phyloP scores from a whole-genome alignment of 1,140 invertebrate genomes.

The Drosophila burlai region DNA sequence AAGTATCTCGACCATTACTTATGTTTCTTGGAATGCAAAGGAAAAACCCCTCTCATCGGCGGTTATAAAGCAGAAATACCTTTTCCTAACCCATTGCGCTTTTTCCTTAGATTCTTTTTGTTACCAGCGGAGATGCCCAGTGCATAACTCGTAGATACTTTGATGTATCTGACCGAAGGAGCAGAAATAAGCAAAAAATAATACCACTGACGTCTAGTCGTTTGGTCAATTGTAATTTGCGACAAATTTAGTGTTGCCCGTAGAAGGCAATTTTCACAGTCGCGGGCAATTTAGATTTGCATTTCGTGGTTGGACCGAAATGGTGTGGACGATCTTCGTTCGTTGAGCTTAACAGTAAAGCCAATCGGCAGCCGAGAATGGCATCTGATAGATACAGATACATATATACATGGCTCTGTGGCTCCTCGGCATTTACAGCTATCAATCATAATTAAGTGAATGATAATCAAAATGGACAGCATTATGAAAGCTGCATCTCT shows the following conservation, averaged over 20 bases:
- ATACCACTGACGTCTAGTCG: not conserved
- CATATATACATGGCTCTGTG: constrained; percentile 32
- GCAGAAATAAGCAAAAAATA: no score
- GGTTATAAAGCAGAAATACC: constrained; percentile 40
- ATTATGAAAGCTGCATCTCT: constrained; percentile 64
- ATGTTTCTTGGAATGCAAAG: constrained; percentile 8
- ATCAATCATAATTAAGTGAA: constrained; percentile 84
- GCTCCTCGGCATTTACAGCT: constrained; percentile 75
- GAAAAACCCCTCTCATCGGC: constrained; percentile 4
- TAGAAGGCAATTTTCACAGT: constrained; percentile 38
- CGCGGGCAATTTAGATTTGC: constrained; percentile 34
- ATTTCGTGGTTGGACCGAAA: constrained; percentile 45
- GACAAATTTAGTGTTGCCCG: constrained; percentile 60
- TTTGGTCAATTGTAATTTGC: constrained; percentile 63
- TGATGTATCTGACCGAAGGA: constrained; percentile 25
- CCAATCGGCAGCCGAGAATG: constrained; percentile 66
- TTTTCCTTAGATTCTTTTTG: constrained; percentile 11
- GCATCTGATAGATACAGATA: constrained; percentile 61
- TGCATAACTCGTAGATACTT: constrained; percentile 29
- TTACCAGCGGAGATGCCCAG: constrained; percentile 1
- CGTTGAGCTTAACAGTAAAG: constrained; percentile 68
- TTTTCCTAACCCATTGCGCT: not conserved
- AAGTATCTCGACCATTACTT: constrained; percentile 2
- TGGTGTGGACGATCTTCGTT: constrained; percentile 32
- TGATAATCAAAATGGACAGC: constrained; percentile 83